Conservation (phyloP, 2,113 vertebrate genomes). For the Syngnathus floridae region DNA sequence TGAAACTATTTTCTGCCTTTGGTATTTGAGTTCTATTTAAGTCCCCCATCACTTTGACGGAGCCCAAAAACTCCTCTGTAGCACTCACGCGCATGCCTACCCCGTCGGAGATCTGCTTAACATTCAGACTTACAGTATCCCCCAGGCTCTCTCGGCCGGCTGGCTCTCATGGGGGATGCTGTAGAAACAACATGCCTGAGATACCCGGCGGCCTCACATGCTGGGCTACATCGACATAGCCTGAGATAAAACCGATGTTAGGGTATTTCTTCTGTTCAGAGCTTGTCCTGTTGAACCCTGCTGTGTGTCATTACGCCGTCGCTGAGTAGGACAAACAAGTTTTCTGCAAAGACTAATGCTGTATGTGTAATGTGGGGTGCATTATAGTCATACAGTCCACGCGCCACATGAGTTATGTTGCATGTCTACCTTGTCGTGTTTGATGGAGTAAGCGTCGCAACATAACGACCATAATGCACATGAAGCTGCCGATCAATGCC, state of each 20-base stretch:
- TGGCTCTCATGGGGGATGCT: conserved; percentile 34
- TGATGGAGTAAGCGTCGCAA: conserved; percentile 34
- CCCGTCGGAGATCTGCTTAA: conserved; percentile 37
- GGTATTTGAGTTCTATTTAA: neutral
- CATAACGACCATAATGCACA: conserved; percentile 34
- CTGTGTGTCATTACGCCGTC: neutral
- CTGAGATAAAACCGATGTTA: conserved; percentile 20
- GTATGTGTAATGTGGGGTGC: neutral
- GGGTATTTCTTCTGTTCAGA: neutral
- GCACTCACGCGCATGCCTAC: conserved; percentile 20
- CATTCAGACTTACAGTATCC: conserved; percentile 49
- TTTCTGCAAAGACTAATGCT: neutral
- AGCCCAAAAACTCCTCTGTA: conserved; percentile 19
- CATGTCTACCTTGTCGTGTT: conserved; percentile 5
- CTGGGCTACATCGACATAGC: conserved; percentile 46
- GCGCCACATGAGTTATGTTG: conserved; percentile 7
- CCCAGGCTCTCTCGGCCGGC: neutral
- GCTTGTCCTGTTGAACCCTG: neutral
- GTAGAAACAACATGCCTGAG: conserved; percentile 31
- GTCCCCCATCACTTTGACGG: conserved; percentile 15
- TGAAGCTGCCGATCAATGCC: conserved; percentile 26
- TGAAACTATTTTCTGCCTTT: conserved; percentile 9
- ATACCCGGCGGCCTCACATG: conserved; percentile 31
- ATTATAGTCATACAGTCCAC: neutral
- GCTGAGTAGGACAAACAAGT: neutral